Evolutionary conservation across 2,888 invertebrate species (phyloP).

Genomic region (Drosophila meridionalis): DNA sequence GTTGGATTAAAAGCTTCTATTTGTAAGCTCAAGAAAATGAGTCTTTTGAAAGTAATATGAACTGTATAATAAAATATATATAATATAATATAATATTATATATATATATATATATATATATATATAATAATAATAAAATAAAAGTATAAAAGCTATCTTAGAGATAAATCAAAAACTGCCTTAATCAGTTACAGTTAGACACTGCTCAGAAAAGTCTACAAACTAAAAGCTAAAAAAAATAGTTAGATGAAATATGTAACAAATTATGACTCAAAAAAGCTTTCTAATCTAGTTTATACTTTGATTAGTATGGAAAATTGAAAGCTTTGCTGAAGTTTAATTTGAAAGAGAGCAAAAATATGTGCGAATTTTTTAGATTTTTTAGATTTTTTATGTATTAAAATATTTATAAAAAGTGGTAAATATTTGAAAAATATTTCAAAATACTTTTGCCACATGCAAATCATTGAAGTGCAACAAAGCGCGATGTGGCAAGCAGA

Average conservation of each 20-base stretch:
- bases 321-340: background rate
- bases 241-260: background rate
- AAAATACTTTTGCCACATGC: slow-evolving; percentile 37
- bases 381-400: too few species aligned
- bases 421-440: slow-evolving; percentile 5
- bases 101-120: too few species aligned
- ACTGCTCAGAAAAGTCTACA: too few species aligned
- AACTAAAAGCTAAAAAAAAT: background rate
- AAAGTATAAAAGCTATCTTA: too few species aligned
- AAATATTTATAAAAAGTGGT: background rate
- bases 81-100: too few species aligned
- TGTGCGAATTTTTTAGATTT: background rate
- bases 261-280: background rate
- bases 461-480: slow-evolving; percentile 52
- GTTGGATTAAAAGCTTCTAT: background rate
- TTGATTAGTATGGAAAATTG: background rate
- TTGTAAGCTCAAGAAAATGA: too few species aligned
- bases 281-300: background rate
- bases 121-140: too few species aligned
- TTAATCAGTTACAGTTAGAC: too few species aligned
- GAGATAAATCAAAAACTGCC: too few species aligned
- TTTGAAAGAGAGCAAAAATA: background rate
- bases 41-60: too few species aligned
- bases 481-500: slow-evolving; percentile 44
- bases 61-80: too few species aligned